These are phyloP conservation scores for Chymomyza costata DNA, from an alignment of 1,140 invertebrate genomes.

Conservation along the genomic window DNA sequence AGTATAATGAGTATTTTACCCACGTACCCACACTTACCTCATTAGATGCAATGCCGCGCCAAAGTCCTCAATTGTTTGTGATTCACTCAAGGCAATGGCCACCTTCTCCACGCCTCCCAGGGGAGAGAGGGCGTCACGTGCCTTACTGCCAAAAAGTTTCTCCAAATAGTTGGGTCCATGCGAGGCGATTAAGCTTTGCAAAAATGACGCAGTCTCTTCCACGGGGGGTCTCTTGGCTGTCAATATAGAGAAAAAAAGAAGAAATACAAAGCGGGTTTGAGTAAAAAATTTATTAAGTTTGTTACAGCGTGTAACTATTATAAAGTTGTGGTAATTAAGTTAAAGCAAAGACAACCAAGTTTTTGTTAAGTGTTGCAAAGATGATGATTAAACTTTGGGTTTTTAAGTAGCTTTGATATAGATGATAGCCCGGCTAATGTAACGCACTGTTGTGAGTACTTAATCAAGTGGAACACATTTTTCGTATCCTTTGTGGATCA, in stretches of 20 bases:
- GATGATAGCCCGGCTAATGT: too few relatives aligned
- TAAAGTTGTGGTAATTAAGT: slow-evolving; percentile 26
- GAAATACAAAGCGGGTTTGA: neutral
- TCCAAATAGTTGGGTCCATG: slow-evolving; percentile 97
- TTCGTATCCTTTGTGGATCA: too few relatives aligned
- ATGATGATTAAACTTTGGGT: too few relatives aligned
- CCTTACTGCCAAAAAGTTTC: slow-evolving; percentile 95
- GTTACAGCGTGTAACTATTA: slow-evolving; percentile 5
- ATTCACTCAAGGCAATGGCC: slow-evolving; percentile 95
- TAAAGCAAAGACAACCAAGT: neutral
- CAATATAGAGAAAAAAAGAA: slow-evolving; percentile 24
- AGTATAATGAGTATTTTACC: too few relatives aligned
- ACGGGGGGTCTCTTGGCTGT: slow-evolving; percentile 96
- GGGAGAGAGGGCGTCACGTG: slow-evolving; percentile 90
- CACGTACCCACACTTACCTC: slow-evolving; percentile 57
- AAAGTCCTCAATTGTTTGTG: slow-evolving; percentile 91
- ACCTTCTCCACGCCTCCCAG: slow-evolving; percentile 95
- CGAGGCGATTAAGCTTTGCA: slow-evolving; percentile 92
- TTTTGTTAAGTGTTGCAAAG: too few relatives aligned
- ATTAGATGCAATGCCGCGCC: slow-evolving; percentile 74
- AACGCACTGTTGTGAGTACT: too few relatives aligned
- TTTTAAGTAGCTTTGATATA: too few relatives aligned
- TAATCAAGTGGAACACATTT: too few relatives aligned
- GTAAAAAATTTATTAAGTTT: too few relatives aligned
- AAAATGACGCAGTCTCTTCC: slow-evolving; percentile 95